Base-by-base conservation (phyloP, 2,888 invertebrate species). In the Sepioteuthis lessoniana region DNA sequence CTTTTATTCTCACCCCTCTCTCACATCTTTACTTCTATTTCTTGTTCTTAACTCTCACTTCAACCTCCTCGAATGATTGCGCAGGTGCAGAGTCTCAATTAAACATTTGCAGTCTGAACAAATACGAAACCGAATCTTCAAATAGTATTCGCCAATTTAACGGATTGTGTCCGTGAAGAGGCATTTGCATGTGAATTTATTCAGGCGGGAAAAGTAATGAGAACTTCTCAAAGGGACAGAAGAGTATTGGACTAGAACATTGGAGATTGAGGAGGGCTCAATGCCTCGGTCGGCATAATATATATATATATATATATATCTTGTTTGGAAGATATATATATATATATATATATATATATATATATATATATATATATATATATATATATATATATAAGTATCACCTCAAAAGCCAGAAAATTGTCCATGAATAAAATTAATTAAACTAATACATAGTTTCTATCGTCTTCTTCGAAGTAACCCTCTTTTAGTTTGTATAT, bases 121-220 rank as follows among this genome's bases (percentile, higher is more conserved):
- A 76, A 76, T 76, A 76, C 76, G 76, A 35, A 76, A 76, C n/a
- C 10, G n/a, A 76, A 76, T 76, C n/a, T n/a, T 76, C 76, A 76
- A 76, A 76, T 76, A 76, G 16, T n/a, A n/a, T 35, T n/a, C 2
- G 13, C 13, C 76, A 76, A n/a, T 76, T 76, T 21, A 76, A 76
- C 76, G 76, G 76, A 76, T 76, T 76, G n/a, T n/a, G 76, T 76
- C 19, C 76, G 76, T 76, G 76, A 76, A 76, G n/a, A 76, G 19
- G 76, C n/a, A 76, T 76, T 76, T 76, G n/a, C 76, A 76, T 76
- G 76, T 76, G 76, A n/a, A 76, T 76, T 76, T 76, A 76, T 76
- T 76, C 76, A n/a, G 13, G n/a, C 76, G n/a, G 76, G n/a, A 76
- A 76, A n/a, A 76, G n/a, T n/a, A 76, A n/a, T 76, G 13, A 76